Evolutionary conservation across 2,113 vertebrate genomes (phyloP), one percentile per base, ranked within the genome.

Genomic region (Pseudorectes ferrugineus): DNA sequence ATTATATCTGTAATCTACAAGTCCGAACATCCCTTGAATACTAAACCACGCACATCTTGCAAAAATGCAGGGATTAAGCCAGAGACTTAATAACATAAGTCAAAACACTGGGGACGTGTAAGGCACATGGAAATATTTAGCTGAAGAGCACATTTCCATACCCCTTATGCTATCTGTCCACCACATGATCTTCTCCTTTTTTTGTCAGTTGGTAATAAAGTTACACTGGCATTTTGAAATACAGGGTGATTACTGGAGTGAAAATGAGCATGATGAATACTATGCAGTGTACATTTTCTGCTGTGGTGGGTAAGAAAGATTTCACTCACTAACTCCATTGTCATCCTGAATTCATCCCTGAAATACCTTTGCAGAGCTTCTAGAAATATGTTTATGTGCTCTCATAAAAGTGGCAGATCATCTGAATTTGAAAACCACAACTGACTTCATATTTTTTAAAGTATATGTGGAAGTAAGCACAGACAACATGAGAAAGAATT

Each of bases 121-220:
- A 96, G 77, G 48, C 20, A 74, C 86, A 57, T 81, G 77, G 38
- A 92, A 88, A 85, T 82, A 88, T 86, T 92, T 88, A 95, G 45
- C 76, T 88, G 76, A 92, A 91, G 43, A 94, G 35, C 35, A 81
- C 43, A 92, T 76, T 95, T 96, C 43, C 75, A 89, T 83, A 38
- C 28, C 15, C 49, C 63, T 63, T 73, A 78, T 45, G 12, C 46
- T 80, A 51, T 52, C 11, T 51, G 40, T 49, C 19, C 36, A 17
- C 68, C 57, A 62, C 58, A 36, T 24, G 70, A 83, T 73, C 46
- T 12, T 55, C 51, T 81, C 7, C 20, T 61, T 77, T 85, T 82
- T 87, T 63, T 85, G 20, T 78, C 31, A 40, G 31, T 63, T 82
- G 52, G 36, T 68, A 76, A 91, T 76, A 61, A 91, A 90, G 59